Evolutionary conservation across 2,113 vertebrate species (phyloP).

Genomic region (Gnathonemus echidnorhynchus): DNA sequence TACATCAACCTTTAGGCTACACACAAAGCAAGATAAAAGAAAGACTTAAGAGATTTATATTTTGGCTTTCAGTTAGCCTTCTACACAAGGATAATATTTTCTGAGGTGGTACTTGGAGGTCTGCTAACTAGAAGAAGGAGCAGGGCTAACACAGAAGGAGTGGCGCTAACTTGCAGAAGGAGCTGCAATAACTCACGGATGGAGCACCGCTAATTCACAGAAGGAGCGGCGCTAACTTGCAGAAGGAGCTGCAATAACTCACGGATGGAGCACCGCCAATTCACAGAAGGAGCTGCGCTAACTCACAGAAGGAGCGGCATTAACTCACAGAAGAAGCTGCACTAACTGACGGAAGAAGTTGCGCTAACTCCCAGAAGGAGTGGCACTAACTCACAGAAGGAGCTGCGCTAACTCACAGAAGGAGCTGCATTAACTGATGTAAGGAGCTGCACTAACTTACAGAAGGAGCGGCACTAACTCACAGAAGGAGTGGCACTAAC

Average conservation of each 20-base stretch:
- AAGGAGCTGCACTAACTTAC: constrained; percentile 62
- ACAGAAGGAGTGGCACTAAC: constrained; percentile 59
- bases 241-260: neutral
- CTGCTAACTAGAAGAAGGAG: no score
- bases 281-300: neutral
- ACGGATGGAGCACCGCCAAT: neutral
- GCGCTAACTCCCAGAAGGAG: neutral
- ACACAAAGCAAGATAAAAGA: neutral
- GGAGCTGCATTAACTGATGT: neutral
- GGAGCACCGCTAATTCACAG: neutral
- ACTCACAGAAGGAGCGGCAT: no score
- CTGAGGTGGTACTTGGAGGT: constrained; percentile 31
- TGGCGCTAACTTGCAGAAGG: neutral
- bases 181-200: neutral
- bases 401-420: neutral
- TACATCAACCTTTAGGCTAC: neutral
- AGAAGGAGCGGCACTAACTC: neutral
- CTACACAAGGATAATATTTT: constrained; percentile 44
- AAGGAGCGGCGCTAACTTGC: neutral
- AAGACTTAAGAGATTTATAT: neutral
- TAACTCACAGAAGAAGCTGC: constrained; percentile 60
- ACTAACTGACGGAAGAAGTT: neutral
- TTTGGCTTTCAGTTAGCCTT: neutral
- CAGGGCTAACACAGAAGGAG: no score
- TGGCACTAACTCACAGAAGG: neutral